phyloP scores from a whole-genome alignment of 2,113 vertebrate genomes.

The Tetraodon nigroviridis region DNA sequence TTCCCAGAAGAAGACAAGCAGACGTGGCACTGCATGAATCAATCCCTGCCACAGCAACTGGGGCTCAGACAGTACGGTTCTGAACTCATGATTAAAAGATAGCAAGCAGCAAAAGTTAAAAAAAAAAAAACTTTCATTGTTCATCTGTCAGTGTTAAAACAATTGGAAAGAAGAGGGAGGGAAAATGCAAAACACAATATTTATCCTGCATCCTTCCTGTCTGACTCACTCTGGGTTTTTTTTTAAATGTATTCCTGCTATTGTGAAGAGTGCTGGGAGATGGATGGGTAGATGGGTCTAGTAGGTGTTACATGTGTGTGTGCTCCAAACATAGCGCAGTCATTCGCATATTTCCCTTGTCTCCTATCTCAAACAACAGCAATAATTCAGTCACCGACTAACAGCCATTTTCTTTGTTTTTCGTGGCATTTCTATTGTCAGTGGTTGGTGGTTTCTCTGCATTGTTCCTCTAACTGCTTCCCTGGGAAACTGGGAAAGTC shows the following conservation, averaged over 20 bases:
- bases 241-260: conserved; percentile 70
- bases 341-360: conserved; percentile 48
- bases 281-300: conserved; percentile 58
- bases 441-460: conserved; percentile 47
- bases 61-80: conserved; percentile 60
- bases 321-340: conserved; percentile 45
- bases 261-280: conserved; percentile 55
- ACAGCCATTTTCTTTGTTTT: conserved; percentile 18
- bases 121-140: conserved; percentile 74
- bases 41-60: conserved; percentile 53
- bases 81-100: conserved; percentile 65
- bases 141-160: conserved; percentile 69
- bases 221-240: conserved; percentile 37
- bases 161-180: conserved; percentile 54
- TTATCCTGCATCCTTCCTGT: conserved; percentile 69
- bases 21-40: conserved; percentile 54
- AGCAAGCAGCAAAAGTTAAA: conserved; percentile 67
- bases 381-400: conserved; percentile 62
- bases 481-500: conserved; percentile 71
- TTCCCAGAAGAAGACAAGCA: conserved; percentile 50
- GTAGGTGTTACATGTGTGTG: conserved; percentile 55
- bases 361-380: conserved; percentile 42
- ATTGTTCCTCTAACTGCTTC: conserved; percentile 63
- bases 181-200: conserved; percentile 66
- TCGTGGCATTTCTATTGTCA: conserved; percentile 56